Evolutionary conservation across 2,888 invertebrate genomes (phyloP).

Genomic region (Eupithecia insigniata): DNA sequence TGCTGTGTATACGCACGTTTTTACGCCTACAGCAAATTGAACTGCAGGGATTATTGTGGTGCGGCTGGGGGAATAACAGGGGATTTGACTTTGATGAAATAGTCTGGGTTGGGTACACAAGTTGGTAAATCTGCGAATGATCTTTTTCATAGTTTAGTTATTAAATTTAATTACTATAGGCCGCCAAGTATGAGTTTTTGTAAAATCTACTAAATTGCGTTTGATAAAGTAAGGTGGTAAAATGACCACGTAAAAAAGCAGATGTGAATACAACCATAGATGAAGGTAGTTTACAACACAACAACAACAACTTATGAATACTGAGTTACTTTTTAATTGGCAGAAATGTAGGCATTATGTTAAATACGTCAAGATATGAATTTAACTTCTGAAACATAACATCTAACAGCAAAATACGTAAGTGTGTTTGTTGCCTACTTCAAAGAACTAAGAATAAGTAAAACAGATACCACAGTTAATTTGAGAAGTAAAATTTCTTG

Average conservation of each 20-base stretch:
- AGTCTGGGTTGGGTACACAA: neutral
- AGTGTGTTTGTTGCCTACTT: neutral
- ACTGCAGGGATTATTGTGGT: constrained; percentile 11
- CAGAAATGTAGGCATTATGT: neutral
- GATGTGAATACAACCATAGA: neutral
- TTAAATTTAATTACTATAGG: neutral
- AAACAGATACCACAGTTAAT: neutral
- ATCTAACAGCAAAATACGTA: neutral
- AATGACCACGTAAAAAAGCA: neutral
- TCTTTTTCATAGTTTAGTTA: neutral
- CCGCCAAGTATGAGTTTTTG: neutral
- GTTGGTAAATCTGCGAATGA: neutral
- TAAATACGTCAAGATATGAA: neutral
- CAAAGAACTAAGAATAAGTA: neutral
- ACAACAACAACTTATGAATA: neutral
- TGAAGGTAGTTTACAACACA: too few species aligned
- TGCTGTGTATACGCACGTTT: constrained; percentile 19
- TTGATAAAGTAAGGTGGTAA: neutral
- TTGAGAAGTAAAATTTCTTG: neutral
- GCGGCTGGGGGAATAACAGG: neutral
- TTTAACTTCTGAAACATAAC: neutral
- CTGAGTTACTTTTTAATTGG: neutral
- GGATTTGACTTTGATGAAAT: constrained; percentile 10
- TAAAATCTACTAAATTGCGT: neutral
- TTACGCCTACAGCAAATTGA: constrained; percentile 19